Evolutionary conservation across 2,797 vertebrate species (phyloP).

Genomic region (Yasuhikotakia modesta): DNA sequence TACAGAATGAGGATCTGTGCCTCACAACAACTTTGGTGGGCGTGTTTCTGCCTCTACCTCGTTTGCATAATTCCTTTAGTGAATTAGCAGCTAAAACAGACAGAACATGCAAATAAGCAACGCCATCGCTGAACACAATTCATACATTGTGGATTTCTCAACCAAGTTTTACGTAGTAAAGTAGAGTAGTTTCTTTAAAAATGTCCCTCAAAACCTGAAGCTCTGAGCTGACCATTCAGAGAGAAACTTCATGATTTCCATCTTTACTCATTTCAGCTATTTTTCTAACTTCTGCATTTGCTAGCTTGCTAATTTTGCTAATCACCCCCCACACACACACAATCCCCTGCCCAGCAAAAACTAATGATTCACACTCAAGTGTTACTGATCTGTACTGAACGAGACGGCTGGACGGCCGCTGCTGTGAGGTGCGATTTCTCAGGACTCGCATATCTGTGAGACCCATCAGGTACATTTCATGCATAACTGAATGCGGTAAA

Average conservation of each 20-base stretch:
- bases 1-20: neutral
- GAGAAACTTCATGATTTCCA: too few species aligned
- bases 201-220: neutral
- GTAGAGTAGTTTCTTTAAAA: neutral
- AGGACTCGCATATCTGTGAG: neutral
- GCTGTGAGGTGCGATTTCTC: neutral
- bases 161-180: neutral
- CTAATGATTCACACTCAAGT: neutral
- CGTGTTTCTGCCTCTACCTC: neutral
- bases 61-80: slow-evolving; percentile 7
- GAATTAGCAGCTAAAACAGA: slow-evolving; percentile 1
- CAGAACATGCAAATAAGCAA: neutral
- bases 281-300: too few species aligned
- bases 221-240: neutral
- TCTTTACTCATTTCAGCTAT: too few species aligned
- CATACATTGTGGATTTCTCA: neutral
- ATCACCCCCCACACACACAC: too few species aligned
- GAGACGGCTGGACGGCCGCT: neutral
- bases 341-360: neutral
- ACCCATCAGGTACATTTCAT: neutral
- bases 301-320: too few species aligned
- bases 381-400: neutral
- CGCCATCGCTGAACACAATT: neutral
- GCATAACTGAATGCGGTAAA: too few species aligned
- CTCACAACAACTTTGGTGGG: neutral